These are phyloP conservation scores for Dascillus cervinus DNA, from an alignment of 2,888 invertebrate species.

Conservation along the genomic window DNA sequence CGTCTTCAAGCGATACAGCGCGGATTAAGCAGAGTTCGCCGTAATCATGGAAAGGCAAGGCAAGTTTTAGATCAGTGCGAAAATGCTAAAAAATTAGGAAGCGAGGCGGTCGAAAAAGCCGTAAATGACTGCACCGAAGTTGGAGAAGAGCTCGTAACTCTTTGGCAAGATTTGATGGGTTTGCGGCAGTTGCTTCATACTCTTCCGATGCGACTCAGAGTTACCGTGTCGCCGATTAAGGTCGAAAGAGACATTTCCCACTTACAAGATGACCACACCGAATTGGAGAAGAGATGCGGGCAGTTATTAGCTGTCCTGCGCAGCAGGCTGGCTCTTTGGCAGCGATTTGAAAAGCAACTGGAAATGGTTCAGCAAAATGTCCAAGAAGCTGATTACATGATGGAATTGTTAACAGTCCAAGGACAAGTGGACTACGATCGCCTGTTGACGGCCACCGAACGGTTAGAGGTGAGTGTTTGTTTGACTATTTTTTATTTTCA, in stretches of 20 bases:
- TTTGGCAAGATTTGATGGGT: conserved; percentile 74
- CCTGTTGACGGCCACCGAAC: conserved; percentile 72
- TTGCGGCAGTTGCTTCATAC: conserved; percentile 70
- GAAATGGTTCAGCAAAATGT: conserved; percentile 76
- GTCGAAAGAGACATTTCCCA: conserved; percentile 70
- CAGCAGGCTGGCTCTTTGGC: conserved; percentile 63
- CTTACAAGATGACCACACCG: conserved; percentile 65
- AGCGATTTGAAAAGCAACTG: conserved; percentile 67
- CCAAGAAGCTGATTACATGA: conserved; percentile 81
- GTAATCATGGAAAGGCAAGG: conserved; percentile 55
- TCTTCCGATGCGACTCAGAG: conserved; percentile 64
- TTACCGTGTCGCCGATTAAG: conserved; percentile 69
- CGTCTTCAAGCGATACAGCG: conserved; percentile 64
- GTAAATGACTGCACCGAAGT: conserved; percentile 64
- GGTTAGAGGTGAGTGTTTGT: conserved; percentile 63
- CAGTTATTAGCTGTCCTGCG: conserved; percentile 59
- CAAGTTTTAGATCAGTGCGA: conserved; percentile 66
- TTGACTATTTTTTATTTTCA: conserved; percentile 4
- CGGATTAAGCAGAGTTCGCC: conserved; percentile 61
- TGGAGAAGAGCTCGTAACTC: conserved; percentile 58
- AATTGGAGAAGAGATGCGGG: conserved; percentile 62
- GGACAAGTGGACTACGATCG: conserved; percentile 80
- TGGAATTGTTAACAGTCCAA: conserved; percentile 74
- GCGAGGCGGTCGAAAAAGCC: conserved; percentile 70
- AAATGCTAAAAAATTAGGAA: conserved; percentile 61